Evolutionary conservation across 2,797 vertebrate species (phyloP).

Genomic region (Glossophaga mutica): DNA sequence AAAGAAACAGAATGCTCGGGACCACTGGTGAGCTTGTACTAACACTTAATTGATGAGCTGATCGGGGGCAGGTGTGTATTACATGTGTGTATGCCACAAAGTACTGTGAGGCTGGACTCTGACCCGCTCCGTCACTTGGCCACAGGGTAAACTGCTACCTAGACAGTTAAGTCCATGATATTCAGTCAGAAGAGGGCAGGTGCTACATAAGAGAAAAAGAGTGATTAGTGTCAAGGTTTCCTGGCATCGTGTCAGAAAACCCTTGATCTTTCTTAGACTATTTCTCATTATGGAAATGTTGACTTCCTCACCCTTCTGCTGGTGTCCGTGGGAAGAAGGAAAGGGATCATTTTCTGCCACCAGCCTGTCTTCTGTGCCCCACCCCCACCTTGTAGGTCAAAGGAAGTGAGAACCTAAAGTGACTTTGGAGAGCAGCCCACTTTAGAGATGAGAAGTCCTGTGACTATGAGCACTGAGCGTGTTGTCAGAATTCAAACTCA

Average conservation of each 20-base stretch:
- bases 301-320: neutral
- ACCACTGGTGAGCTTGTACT: neutral
- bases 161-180: neutral
- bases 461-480: rapidly evolving
- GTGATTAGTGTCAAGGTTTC: neutral
- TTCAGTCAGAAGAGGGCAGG: rapidly evolving
- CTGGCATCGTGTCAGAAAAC: neutral
- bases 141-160: neutral
- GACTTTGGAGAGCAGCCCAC: neutral
- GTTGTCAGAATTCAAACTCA: neutral
- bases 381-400: neutral
- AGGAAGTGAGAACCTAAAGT: neutral
- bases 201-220: neutral
- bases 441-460: neutral
- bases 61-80: neutral
- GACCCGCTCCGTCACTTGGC: neutral
- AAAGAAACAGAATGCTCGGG: neutral
- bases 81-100: no score
- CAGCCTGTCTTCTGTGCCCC: neutral
- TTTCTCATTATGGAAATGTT: neutral
- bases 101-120: neutral
- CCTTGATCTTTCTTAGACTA: neutral
- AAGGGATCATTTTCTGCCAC: neutral
- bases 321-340: neutral
- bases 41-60: neutral